Conservation (phyloP, 2,113 vertebrate species). For the Silurus glanis region DNA sequence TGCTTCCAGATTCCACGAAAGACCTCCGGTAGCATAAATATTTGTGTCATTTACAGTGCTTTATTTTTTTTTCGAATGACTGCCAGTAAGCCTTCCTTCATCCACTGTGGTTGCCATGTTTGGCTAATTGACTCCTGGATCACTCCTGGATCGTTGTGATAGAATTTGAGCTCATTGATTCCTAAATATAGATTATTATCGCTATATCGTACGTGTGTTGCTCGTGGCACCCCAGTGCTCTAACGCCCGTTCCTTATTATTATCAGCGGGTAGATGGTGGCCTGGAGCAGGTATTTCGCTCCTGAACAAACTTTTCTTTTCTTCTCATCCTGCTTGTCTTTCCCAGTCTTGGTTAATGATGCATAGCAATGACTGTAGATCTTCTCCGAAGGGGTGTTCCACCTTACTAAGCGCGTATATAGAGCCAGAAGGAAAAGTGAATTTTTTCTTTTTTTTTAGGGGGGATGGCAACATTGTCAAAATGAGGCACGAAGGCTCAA, state of each 20-base stretch:
- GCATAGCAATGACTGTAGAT: conserved; percentile 61
- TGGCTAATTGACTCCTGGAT: background rate
- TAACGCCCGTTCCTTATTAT: background rate
- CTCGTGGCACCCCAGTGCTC: background rate
- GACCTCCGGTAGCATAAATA: background rate
- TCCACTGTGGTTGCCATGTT: background rate
- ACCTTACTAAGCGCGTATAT: conserved; percentile 43
- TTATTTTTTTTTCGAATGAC: background rate
- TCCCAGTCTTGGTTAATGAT: conserved; percentile 55
- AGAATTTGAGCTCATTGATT: background rate
- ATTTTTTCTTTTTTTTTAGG: conserved; percentile 43
- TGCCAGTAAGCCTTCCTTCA: background rate
- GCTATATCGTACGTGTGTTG: background rate
- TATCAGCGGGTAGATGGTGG: background rate
- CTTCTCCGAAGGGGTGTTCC: conserved; percentile 47
- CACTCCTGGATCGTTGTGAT: background rate
- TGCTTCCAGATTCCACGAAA: background rate
- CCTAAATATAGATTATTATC: background rate
- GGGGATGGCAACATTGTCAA: conserved; percentile 53
- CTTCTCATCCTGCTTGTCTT: background rate
- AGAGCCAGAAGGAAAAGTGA: conserved; percentile 53
- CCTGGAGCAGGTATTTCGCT: conserved; percentile 22
- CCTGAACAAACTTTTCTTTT: conserved; percentile 10
- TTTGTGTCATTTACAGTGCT: background rate
- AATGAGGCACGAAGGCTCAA: conserved; percentile 72